Evolutionary conservation across 2,113 vertebrate species (phyloP).

Genomic region (Trogon melanurus): DNA sequence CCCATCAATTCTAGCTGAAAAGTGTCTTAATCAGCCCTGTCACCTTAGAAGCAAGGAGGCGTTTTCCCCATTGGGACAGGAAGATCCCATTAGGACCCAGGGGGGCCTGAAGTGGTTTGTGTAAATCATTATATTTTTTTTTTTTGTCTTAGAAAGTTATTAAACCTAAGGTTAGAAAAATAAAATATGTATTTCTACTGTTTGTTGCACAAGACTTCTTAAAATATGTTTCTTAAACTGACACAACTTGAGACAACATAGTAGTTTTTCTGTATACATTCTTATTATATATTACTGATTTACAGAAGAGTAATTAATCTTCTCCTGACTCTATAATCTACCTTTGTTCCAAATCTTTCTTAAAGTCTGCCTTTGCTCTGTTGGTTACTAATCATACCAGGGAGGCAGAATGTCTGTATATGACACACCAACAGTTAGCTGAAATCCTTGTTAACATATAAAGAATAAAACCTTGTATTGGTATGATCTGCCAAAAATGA

Average conservation of each 20-base stretch:
- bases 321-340: neutral
- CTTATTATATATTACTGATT: neutral
- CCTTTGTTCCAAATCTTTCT: neutral
- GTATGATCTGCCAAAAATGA: neutral
- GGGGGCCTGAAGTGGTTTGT: fast-evolving
- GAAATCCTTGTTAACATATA: neutral
- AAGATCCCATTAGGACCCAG: neutral
- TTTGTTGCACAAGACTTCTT: neutral
- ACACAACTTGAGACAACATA: neutral
- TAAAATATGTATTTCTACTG: neutral
- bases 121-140: neutral
- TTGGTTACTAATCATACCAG: neutral
- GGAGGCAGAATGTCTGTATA: neutral
- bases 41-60: neutral
- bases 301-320: neutral
- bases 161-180: neutral
- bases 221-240: neutral
- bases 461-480: neutral
- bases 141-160: neutral
- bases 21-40: neutral
- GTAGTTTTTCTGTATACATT: neutral
- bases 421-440: fast-evolving
- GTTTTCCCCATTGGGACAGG: fast-evolving
- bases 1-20: neutral
- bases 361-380: neutral